Percentiles rank a stretch among this genome's conserved stretches.
Evolutionary conservation across 2,888 invertebrate species (phyloP).

Genomic region (Eurytoma adleriae): DNA sequence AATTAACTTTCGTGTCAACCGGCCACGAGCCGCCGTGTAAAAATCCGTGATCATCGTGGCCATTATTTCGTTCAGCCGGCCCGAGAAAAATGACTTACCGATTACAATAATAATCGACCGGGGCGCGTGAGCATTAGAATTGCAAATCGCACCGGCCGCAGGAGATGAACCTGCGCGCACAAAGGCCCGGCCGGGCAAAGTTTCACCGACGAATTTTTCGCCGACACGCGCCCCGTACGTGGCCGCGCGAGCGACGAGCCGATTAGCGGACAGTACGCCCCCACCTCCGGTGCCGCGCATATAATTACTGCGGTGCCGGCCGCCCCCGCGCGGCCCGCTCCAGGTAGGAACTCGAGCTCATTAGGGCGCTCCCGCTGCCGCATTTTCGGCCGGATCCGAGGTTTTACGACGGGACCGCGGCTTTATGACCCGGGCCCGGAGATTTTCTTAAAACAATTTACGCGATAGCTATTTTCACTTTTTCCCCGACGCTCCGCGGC

Average conservation of each 20-base stretch:
- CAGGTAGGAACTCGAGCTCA: conserved; percentile 52
- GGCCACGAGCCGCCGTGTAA: neutral
- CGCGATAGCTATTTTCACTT: neutral
- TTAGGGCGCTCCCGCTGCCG: conserved; percentile 39
- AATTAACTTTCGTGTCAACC: neutral
- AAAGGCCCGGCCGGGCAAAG: neutral
- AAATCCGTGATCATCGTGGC: conserved; percentile 13
- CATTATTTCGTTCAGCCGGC: conserved; percentile 7
- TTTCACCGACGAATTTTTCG: conserved; percentile 18
- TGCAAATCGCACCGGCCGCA: conserved; percentile 25
- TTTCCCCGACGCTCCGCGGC: neutral
- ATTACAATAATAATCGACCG: conserved; percentile 25
- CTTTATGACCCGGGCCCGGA: conserved; percentile 33
- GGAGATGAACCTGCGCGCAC: conserved; percentile 8
- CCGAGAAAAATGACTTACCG: conserved; percentile 3
- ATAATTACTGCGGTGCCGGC: conserved; percentile 35
- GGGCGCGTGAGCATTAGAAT: conserved; percentile 38
- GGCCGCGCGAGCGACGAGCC: conserved; percentile 5
- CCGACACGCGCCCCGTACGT: conserved; percentile 35
- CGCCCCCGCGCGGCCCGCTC: conserved; percentile 2
- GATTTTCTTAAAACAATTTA: conserved; percentile 49
- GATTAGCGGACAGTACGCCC: conserved; percentile 16
- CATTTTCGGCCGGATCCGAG: neutral
- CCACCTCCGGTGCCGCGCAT: conserved; percentile 19
- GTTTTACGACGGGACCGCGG: conserved; percentile 43